Conservation (phyloP, 2,113 vertebrate genomes). For the Gallinago undulata region DNA sequence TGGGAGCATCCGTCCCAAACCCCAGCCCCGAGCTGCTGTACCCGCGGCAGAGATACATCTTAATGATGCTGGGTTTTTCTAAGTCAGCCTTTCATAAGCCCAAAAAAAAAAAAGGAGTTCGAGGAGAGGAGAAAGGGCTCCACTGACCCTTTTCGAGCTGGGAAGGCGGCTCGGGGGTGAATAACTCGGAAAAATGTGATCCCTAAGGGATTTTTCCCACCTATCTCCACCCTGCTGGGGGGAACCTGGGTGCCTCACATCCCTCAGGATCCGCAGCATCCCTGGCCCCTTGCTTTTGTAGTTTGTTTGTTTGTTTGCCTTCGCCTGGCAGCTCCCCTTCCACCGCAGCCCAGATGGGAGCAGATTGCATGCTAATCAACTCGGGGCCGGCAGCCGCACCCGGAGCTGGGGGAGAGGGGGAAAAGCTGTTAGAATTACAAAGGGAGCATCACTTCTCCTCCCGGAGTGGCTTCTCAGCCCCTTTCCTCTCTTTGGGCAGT, state of each 20-base stretch:
- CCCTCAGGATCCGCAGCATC: neutral
- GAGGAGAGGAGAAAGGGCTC: neutral
- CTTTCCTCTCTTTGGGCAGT: fast-evolving
- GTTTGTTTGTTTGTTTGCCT: neutral
- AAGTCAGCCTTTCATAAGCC: fast-evolving
- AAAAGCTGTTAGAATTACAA: neutral
- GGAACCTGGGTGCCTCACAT: neutral
- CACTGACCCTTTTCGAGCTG: neutral
- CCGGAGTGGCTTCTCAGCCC: neutral
- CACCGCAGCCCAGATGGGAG: neutral
- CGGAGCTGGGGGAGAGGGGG: neutral
- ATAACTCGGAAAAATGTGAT: neutral
- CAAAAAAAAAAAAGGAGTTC: neutral
- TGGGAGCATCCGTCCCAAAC: neutral
- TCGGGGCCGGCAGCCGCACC: neutral
- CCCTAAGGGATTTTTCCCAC: neutral
- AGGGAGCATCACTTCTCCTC: neutral
- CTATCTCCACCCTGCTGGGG: fast-evolving
- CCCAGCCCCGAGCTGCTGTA: fast-evolving
- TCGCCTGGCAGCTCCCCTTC: neutral
- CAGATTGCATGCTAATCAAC: neutral
- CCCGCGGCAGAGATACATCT: fast-evolving
- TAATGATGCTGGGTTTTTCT: neutral
- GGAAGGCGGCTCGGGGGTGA: fast-evolving
- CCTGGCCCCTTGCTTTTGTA: neutral